Evolutionary conservation across 2,797 vertebrate species (phyloP).

Genomic region (Setipinna tenuifilis): DNA sequence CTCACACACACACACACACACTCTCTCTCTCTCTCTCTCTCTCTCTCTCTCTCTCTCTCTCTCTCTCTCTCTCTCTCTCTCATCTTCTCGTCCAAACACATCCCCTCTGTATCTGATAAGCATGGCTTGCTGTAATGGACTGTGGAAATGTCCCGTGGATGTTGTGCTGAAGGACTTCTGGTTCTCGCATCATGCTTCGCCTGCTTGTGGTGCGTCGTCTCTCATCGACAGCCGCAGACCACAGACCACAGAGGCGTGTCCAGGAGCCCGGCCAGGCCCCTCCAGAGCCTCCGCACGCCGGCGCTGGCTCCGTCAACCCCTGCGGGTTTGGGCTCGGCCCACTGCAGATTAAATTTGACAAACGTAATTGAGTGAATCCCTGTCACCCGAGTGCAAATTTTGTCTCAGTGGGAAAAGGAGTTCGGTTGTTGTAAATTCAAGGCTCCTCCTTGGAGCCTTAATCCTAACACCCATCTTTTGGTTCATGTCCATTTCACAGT

Average conservation of each 20-base stretch:
- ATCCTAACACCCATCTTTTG: not conserved
- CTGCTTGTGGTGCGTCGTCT: constrained; percentile 5
- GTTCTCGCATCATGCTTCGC: not conserved
- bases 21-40: too few relatives aligned
- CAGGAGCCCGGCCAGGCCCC: not conserved
- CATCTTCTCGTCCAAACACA: too few relatives aligned
- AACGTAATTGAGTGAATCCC: not conserved
- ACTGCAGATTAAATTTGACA: not conserved
- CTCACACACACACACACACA: too few relatives aligned
- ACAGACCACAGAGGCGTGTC: not conserved
- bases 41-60: too few relatives aligned
- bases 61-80: too few relatives aligned
- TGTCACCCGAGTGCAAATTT: not conserved
- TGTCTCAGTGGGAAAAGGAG: not conserved
- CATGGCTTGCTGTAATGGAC: not conserved
- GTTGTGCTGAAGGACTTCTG: not conserved
- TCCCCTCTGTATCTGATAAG: too few relatives aligned
- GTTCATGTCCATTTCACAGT: not conserved
- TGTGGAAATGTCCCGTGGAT: not conserved
- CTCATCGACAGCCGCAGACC: not conserved
- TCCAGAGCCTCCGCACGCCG: too few relatives aligned
- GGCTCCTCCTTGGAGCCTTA: not conserved
- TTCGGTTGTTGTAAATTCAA: not conserved
- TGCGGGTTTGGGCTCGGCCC: not conserved
- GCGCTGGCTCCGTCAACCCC: not conserved